phyloP scores from a whole-genome alignment of 2,888 invertebrate species.

The Junonia oenone region DNA sequence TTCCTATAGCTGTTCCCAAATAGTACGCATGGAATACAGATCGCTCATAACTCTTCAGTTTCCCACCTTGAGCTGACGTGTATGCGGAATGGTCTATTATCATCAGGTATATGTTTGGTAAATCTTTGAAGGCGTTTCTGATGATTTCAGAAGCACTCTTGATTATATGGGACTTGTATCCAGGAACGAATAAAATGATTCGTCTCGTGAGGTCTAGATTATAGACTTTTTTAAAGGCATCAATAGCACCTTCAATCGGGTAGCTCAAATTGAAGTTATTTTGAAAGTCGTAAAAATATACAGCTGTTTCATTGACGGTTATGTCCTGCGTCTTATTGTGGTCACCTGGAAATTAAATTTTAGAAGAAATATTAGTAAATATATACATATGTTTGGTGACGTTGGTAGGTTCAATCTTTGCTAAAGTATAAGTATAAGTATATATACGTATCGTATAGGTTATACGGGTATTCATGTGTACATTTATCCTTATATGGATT shows the following conservation, averaged over 20 bases:
- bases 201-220: slow-evolving; percentile 55
- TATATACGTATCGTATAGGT: too few relatives aligned
- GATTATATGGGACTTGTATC: slow-evolving; percentile 63
- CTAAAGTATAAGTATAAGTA: too few relatives aligned
- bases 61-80: slow-evolving; percentile 53
- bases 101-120: slow-evolving; percentile 57
- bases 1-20: slow-evolving; percentile 54
- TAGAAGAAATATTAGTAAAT: too few relatives aligned
- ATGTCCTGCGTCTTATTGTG: slow-evolving; percentile 51
- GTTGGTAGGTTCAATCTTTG: too few relatives aligned
- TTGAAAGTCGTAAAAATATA: slow-evolving; percentile 67
- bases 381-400: too few relatives aligned
- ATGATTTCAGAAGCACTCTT: slow-evolving; percentile 57
- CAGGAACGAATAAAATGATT: slow-evolving; percentile 65
- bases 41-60: slow-evolving; percentile 58
- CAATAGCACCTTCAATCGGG: slow-evolving; percentile 48
- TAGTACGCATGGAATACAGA: slow-evolving; percentile 56
- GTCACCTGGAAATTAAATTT: too few relatives aligned
- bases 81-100: slow-evolving; percentile 66
- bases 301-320: slow-evolving; percentile 51
- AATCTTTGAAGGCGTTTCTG: slow-evolving; percentile 54
- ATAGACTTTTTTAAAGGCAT: slow-evolving; percentile 47
- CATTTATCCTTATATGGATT: too few relatives aligned
- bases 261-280: slow-evolving; percentile 57
- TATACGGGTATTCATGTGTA: too few relatives aligned